Base-by-base conservation (phyloP, 1,140 invertebrate genomes). In the Neuroterus valhalla region DNA sequence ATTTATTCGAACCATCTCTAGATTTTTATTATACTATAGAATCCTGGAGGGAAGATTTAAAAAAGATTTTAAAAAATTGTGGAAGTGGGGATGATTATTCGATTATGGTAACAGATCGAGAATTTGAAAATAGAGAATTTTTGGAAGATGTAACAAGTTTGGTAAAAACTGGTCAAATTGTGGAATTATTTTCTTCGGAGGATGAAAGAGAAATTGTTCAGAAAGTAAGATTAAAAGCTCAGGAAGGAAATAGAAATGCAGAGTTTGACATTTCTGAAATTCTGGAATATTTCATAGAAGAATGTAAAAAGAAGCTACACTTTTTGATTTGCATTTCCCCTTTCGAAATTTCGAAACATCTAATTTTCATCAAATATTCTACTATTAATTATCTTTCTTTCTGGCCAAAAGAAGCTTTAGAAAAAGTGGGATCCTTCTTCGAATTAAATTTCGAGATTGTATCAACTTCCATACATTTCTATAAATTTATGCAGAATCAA, bases 391-490 rank as follows among this genome's bases (percentile, higher is more conserved):
- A n/a, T n/a, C 12, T 55, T 2, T 91, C 91, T 72, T 94, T 93
- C 11, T 96, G 95, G 94, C 94, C 94, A 8, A 90, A 91, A 52
- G 93, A 94, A 84, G 94, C 94, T 17, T 87, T 95, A 1, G 90
- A 94, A 46, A 90, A 93, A 74, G 92, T 95, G n/a, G 93, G 93
- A 5, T 89, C 91, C 52, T 92, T 93, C 82, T 94, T 93, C 81
- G 84, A 90, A 1, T 80, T 92, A 2, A 92, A 91, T 82, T 46
- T 77, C 14, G 80, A 89, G 19, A 86, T 89, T 68, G 89, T 94
- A 2, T 78, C 82, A 42, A 90, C 91, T 68, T 94, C 92, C 73
- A 92, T 93, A 85, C 86, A 91, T 76, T 93, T 94, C 80, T 93
- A 95, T 78, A 88, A 91, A 14, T 90, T 86, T 80, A 90, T 89